Evolutionary conservation across 2,888 invertebrate species (phyloP).

Genomic region (Hemistola chrysoprasaria): DNA sequence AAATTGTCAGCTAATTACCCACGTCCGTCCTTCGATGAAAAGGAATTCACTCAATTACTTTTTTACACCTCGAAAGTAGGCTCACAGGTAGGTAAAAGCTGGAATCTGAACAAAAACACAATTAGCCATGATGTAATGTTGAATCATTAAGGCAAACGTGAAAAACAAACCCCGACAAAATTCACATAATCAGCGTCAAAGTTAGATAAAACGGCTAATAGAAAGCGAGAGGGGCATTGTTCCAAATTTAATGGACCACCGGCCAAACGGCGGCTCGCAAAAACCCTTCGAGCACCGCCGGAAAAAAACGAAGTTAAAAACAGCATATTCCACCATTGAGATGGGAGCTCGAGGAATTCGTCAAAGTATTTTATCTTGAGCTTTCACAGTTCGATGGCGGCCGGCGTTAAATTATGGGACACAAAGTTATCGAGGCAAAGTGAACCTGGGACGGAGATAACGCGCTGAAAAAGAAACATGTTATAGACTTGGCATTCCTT

Average conservation of each 20-base stretch:
- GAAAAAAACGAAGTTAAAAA: conserved; percentile 70
- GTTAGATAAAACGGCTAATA: conserved; percentile 75
- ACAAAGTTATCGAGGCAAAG: conserved; percentile 58
- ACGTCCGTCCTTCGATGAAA: conserved; percentile 6
- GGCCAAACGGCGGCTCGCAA: conserved; percentile 62
- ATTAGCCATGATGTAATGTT: conserved; percentile 33
- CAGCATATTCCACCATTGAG: conserved; percentile 69
- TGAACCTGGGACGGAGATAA: conserved; percentile 26
- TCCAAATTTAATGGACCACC: conserved; percentile 76
- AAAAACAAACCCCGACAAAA: conserved; percentile 59
- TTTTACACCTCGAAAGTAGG: conserved; percentile 14
- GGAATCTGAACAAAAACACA: conserved; percentile 16
- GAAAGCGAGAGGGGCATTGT: conserved; percentile 73
- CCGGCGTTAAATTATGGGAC: conserved; percentile 65
- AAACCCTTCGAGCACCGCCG: conserved; percentile 59
- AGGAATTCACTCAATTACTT: conserved; percentile 9
- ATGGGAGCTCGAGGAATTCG: conserved; percentile 69
- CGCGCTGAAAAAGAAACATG: conserved; percentile 18
- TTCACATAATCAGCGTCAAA: conserved; percentile 73
- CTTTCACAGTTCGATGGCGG: conserved; percentile 76
- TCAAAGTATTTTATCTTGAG: conserved; percentile 73
- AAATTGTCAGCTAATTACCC: conserved; percentile 2
- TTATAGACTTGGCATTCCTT: conserved; percentile 19
- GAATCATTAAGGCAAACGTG: conserved; percentile 41
- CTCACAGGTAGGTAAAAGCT: conserved; percentile 13